Evolutionary conservation across 2,888 invertebrate genomes (phyloP).

Genomic region (Steinernema carpocapsae): DNA sequence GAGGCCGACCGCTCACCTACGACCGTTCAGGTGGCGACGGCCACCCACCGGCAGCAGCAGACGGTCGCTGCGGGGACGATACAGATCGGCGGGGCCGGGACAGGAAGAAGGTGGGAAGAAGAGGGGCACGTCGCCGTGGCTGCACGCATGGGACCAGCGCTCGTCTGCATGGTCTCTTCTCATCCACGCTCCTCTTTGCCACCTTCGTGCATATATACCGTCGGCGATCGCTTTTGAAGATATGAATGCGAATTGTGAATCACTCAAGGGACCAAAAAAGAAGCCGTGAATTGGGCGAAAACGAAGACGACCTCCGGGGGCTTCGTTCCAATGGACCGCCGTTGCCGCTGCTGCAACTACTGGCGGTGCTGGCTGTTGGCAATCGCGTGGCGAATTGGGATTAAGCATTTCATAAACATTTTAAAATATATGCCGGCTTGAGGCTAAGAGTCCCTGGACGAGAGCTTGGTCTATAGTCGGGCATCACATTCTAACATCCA

Average conservation of each 20-base stretch:
- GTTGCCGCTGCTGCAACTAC: background rate
- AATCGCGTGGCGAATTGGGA: conserved; percentile 32
- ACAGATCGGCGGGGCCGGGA: background rate
- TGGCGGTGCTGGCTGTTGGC: background rate
- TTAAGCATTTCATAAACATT: conserved; percentile 26
- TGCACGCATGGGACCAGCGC: too few species aligned
- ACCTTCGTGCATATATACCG: background rate
- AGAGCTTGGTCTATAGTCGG: background rate
- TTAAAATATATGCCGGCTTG: conserved; percentile 2
- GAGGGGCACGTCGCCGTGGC: too few species aligned
- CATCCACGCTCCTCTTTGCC: background rate
- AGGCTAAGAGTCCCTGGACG: background rate
- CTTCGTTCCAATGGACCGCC: background rate
- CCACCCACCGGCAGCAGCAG: background rate
- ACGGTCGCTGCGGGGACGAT: background rate
- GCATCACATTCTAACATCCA: too few species aligned
- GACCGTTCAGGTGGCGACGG: background rate
- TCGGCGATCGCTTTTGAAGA: conserved; percentile 19
- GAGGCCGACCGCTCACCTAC: background rate
- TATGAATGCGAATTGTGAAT: conserved; percentile 20
- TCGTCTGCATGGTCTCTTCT: background rate
- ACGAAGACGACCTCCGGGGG: conserved; percentile 5
- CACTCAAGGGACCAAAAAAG: conserved; percentile 32
- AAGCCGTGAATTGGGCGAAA: conserved; percentile 33
- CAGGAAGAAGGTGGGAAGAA: background rate